Evolutionary conservation across 2,113 vertebrate genomes (phyloP), one percentile per base, ranked within the genome.

Genomic region (Pterocles orientalis): DNA sequence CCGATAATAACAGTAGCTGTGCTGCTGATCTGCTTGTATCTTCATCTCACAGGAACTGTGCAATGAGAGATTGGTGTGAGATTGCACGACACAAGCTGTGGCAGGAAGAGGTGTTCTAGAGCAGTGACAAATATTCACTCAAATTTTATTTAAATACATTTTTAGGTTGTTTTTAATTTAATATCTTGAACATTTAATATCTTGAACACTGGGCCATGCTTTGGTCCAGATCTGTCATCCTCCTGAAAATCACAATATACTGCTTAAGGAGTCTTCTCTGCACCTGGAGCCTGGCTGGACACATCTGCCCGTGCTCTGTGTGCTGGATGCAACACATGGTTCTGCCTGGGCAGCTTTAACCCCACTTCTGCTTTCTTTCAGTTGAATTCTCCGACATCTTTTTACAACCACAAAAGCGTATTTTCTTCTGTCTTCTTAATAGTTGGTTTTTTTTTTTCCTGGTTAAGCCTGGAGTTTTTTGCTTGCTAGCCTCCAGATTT

Each of bases 401-500:
- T 73, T 80, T 48, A 68, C 56, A 79, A 31, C 83, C 1, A 3
- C 83, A 92, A 45, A 71, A 56, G 56, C 31, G 65, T 50, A 15
- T 17, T 88, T 86, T 64, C 33, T 62, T 51, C 54, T n/a, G 36
- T 85, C 34, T 14, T 62, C 80, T 54, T 76, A 62, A 57, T 65
- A 18, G 71, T n/a, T 48, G 10, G 21, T 12, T 50, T 51, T 25
- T 51, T 51, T 51, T 12, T 50, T 47, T 71, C 85, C 34, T 79
- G 48, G 65, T 95, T 75, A 51, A 84, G 41, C 45, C 86, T 79
- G 65, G 53, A 85, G 75, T 21, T 89, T 95, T 94, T 79, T 89
- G 53, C 93, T 94, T 79, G 90, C 96, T 89, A 95, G 91, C 78
- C 93, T 96, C 84, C 87, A 87, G 84, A 90, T 95, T 96, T 95